Conservation (phyloP, 2,797 vertebrate genomes). For the Orientallactaga sibirica region DNA sequence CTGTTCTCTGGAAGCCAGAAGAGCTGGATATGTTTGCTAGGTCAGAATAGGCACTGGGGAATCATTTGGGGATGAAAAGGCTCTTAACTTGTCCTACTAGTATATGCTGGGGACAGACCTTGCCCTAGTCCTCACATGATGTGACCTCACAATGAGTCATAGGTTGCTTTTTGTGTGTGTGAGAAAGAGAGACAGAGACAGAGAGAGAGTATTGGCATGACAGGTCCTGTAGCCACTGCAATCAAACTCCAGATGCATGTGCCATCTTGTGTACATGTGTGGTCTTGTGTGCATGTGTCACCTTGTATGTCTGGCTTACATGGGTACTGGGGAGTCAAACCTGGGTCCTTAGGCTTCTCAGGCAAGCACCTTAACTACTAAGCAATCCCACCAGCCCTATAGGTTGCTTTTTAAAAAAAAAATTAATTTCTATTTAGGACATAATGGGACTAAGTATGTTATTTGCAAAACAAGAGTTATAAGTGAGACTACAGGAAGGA, state of each 20-base stretch:
- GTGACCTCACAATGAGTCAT: not conserved
- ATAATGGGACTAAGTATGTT: not conserved
- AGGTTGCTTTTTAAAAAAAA: not conserved
- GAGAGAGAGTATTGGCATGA: too few relatives aligned
- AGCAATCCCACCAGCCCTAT: too few relatives aligned
- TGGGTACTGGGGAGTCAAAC: too few relatives aligned
- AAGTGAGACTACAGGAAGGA: constrained; percentile 14
- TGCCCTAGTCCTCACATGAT: not conserved
- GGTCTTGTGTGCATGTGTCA: too few relatives aligned
- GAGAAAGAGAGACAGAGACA: too few relatives aligned
- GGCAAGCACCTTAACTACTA: too few relatives aligned
- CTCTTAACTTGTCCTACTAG: not conserved
- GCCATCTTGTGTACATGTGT: too few relatives aligned
- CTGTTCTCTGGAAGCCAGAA: constrained; percentile 55
- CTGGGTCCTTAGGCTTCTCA: too few relatives aligned
- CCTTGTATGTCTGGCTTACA: too few relatives aligned
- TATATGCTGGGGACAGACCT: not conserved
- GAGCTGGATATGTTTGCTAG: not conserved
- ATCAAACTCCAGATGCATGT: too few relatives aligned
- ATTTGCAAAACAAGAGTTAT: constrained; percentile 27
- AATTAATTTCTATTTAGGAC: constrained; percentile 12
- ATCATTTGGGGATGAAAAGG: not conserved
- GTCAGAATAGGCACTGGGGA: not conserved
- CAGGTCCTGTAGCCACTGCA: too few relatives aligned
- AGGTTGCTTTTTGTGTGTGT: not conserved